A percentile compares a stretch with the other conserved stretches of the same genome.
These are phyloP conservation scores for Acrocephalus scirpaceus DNA, from an alignment of 2,797 vertebrate genomes.

Conservation along the genomic window DNA sequence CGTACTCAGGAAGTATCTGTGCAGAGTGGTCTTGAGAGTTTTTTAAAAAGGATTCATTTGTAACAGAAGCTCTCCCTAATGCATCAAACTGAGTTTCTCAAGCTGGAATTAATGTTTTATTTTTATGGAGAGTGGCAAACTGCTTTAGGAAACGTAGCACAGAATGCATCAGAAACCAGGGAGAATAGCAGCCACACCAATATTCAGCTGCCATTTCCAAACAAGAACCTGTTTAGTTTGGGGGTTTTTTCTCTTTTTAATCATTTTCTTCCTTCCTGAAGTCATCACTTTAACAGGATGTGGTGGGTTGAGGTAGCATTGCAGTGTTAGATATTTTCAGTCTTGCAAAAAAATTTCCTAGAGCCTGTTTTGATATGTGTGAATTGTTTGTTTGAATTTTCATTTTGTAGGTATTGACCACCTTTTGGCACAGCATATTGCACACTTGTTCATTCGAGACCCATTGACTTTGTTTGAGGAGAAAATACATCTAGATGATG, in stretches of 20 bases:
- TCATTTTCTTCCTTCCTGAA: conserved; percentile 29
- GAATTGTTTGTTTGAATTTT: conserved; percentile 43
- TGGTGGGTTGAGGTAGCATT: conserved; percentile 42
- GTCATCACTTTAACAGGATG: conserved; percentile 40
- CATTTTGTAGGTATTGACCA: conserved; percentile 90
- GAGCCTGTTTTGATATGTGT: background rate
- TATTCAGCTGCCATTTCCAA: background rate
- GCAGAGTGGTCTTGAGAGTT: background rate
- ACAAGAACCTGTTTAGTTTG: background rate
- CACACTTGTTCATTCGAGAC: conserved; percentile 98
- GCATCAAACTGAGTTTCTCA: background rate
- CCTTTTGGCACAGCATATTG: conserved; percentile 95
- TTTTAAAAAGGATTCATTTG: background rate
- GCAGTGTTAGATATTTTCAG: conserved; percentile 11
- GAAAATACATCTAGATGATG: conserved; percentile 95
- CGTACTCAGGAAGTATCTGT: background rate
- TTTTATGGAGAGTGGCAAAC: background rate
- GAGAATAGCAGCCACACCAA: background rate
- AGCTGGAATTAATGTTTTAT: background rate
- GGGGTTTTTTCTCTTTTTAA: background rate
- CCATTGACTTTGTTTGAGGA: conserved; percentile 93
- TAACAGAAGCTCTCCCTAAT: background rate
- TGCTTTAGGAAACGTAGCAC: background rate
- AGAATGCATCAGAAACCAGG: background rate
- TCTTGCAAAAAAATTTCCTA: background rate